A percentile compares a stretch with the other conserved stretches of the same genome.
These are phyloP conservation scores for Tiaroga cobitis DNA, from an alignment of 2,797 vertebrate genomes.

Conservation along the genomic window DNA sequence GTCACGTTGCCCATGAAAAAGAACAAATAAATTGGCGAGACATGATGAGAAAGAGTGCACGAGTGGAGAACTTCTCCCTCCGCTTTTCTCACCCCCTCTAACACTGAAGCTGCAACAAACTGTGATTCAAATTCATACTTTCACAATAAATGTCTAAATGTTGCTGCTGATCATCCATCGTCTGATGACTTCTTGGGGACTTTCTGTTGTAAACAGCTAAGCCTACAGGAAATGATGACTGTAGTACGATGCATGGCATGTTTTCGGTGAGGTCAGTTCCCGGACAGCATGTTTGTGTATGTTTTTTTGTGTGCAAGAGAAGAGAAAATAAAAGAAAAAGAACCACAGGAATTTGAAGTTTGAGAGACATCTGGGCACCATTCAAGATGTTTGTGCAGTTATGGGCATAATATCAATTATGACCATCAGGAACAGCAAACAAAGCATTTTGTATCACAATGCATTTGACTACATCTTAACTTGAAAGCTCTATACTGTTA, in stretches of 20 bases:
- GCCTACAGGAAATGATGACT: conserved; percentile 75
- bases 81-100: neutral
- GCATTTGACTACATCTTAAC: neutral
- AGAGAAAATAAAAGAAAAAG: conserved; percentile 21
- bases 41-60: neutral
- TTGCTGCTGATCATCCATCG: conserved; percentile 19
- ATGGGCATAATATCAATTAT: neutral
- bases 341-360: conserved; percentile 24
- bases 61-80: neutral
- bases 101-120: neutral
- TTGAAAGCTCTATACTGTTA: neutral
- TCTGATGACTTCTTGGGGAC: conserved; percentile 41
- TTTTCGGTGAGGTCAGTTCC: conserved; percentile 43
- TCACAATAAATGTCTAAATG: neutral
- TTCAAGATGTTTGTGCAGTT: conserved; percentile 22
- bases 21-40: neutral
- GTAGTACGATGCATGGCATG: conserved; percentile 28
- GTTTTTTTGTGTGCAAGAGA: conserved; percentile 20
- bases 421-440: neutral
- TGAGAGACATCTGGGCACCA: conserved; percentile 49
- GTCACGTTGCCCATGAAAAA: conserved; percentile 14
- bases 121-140: neutral
- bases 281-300: conserved; percentile 27
- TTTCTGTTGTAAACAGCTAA: conserved; percentile 69
- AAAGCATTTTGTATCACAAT: neutral